These are phyloP conservation scores for Xenotilapia flavipinnis DNA, from an alignment of 2,113 vertebrate genomes.

Conservation along the genomic window DNA sequence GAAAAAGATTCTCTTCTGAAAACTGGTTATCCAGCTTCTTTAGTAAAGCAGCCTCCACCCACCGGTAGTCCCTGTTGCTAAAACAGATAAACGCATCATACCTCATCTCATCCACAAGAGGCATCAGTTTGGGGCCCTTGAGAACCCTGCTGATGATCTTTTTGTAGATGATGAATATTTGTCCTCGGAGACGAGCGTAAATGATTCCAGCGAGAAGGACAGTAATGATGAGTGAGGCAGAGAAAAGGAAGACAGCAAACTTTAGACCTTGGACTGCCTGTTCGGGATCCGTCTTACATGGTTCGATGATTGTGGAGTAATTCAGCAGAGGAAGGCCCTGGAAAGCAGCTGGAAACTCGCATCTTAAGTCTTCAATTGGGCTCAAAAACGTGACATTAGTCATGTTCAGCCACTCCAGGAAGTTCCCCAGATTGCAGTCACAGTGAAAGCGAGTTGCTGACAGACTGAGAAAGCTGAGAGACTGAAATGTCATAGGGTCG, in stretches of 20 bases:
- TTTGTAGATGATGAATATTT: slow-evolving; percentile 77
- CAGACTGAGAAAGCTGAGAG: slow-evolving; percentile 66
- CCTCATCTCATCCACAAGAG: slow-evolving; percentile 1
- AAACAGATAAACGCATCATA: slow-evolving; percentile 87
- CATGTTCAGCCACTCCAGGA: slow-evolving; percentile 75
- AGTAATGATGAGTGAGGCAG: background rate
- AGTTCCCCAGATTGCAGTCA: slow-evolving; percentile 72
- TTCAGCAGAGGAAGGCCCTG: slow-evolving; percentile 44
- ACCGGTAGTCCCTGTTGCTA: slow-evolving; percentile 78
- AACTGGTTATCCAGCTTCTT: slow-evolving; percentile 80
- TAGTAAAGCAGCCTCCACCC: slow-evolving; percentile 82
- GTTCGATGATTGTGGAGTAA: background rate
- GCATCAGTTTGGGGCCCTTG: background rate
- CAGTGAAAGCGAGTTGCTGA: slow-evolving; percentile 77
- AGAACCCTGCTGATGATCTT: slow-evolving; percentile 45
- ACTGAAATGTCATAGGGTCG: slow-evolving; percentile 70
- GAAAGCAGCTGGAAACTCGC: slow-evolving; percentile 67
- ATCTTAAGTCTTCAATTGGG: slow-evolving; percentile 52
- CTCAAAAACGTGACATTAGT: slow-evolving; percentile 67
- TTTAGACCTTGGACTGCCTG: slow-evolving; percentile 36
- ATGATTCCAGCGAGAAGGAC: slow-evolving; percentile 30
- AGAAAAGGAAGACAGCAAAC: slow-evolving; percentile 69
- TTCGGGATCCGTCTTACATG: slow-evolving; percentile 66
- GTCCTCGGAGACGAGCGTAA: slow-evolving; percentile 64
- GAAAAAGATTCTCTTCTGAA: slow-evolving; percentile 74